Percentiles rank a stretch among this genome's conserved stretches.
Evolutionary conservation across 2,113 vertebrate genomes (phyloP).

Genomic region (Gulo gulo): DNA sequence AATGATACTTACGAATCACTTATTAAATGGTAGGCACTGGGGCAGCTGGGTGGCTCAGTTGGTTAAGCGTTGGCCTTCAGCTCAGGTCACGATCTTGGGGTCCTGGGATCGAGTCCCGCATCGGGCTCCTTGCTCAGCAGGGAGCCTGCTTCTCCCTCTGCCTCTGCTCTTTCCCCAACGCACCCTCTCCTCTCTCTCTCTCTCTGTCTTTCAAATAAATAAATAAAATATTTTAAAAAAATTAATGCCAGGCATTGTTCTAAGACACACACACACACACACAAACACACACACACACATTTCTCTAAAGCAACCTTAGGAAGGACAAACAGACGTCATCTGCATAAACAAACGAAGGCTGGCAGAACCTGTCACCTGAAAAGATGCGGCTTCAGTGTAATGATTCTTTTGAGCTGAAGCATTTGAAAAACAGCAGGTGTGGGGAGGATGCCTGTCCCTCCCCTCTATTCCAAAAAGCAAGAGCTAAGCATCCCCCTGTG

Average conservation of each 20-base stretch:
- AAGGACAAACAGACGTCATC: neutral
- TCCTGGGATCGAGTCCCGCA: neutral
- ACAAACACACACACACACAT: neutral
- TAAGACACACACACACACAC: neutral
- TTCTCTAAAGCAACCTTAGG: neutral
- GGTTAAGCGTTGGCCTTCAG: fast-evolving
- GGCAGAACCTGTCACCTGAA: neutral
- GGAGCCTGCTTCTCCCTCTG: neutral
- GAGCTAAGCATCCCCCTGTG: neutral
- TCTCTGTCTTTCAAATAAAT: neutral
- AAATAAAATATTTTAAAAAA: neutral
- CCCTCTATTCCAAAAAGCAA: neutral
- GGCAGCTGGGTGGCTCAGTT: neutral
- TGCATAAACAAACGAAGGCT: neutral
- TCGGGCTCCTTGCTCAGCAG: neutral
- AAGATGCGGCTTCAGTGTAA: neutral
- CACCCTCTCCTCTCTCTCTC: neutral
- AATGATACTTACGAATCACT: neutral
- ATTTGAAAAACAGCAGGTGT: neutral
- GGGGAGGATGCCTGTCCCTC: neutral
- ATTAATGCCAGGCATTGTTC: neutral
- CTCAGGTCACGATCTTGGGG: neutral
- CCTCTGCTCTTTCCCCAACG: neutral
- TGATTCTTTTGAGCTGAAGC: neutral
- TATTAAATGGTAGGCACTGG: neutral